These are phyloP conservation scores for Ictalurus punctatus DNA, from an alignment of 2,113 vertebrate genomes.

Conservation along the genomic window DNA sequence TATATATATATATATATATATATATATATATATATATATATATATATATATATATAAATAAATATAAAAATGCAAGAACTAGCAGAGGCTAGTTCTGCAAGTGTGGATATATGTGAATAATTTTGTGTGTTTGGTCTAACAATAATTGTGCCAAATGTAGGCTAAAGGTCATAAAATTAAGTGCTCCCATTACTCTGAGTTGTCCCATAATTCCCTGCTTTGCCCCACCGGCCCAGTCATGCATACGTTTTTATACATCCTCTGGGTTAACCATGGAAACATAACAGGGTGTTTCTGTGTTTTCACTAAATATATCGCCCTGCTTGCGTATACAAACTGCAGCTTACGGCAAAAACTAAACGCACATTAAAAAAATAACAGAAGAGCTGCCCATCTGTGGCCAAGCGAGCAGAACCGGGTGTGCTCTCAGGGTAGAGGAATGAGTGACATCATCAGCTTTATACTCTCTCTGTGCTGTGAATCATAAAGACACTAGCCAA, in stretches of 20 bases:
- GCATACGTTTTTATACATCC: constrained; percentile 11
- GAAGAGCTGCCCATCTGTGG: neutral
- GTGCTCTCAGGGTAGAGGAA: neutral
- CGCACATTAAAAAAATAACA: neutral
- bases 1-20: too few species aligned
- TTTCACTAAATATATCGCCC: too few species aligned
- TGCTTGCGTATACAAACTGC: neutral
- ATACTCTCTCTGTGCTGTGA: neutral
- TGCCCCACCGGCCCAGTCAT: neutral
- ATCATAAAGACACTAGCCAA: neutral
- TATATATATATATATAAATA: neutral
- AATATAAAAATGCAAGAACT: neutral
- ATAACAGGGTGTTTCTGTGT: constrained; percentile 5
- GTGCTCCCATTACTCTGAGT: neutral
- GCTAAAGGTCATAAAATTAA: constrained; percentile 27
- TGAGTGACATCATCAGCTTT: neutral
- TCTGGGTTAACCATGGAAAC: constrained; percentile 35
- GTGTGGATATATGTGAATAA: neutral
- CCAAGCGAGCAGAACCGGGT: neutral
- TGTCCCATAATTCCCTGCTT: constrained; percentile 24
- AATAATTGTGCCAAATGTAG: constrained; percentile 29
- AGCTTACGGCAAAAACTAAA: neutral
- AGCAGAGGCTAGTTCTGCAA: neutral
- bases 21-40: too few species aligned
- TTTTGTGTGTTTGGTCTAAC: constrained; percentile 19